Evolutionary conservation across 1,140 invertebrate genomes (phyloP).

Genomic region (Aricia agestis): DNA sequence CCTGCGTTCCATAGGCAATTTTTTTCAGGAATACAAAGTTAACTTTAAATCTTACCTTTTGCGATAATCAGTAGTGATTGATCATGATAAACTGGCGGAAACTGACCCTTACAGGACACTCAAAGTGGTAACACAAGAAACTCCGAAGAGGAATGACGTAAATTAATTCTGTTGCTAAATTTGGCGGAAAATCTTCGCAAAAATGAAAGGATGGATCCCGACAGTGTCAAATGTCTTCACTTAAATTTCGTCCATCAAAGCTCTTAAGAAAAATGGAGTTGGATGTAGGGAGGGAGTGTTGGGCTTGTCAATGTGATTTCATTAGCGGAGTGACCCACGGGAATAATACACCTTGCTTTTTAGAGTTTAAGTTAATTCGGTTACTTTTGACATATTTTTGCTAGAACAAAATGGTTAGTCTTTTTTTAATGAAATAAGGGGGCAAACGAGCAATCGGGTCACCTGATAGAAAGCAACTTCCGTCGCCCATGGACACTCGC

Average conservation of each 20-base stretch:
- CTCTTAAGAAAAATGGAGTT: slow-evolving; percentile 1
- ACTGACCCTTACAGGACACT: neutral
- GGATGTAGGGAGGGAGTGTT: neutral
- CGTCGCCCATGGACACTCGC: no score
- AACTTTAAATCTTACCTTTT: no score
- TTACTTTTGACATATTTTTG: no score
- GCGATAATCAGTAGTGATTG: no score
- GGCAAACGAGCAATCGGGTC: no score
- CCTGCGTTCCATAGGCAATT: no score
- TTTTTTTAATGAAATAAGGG: no score
- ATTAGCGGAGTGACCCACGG: neutral
- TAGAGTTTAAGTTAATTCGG: no score
- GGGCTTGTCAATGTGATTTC: neutral
- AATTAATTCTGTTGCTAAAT: neutral
- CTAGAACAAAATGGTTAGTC: no score
- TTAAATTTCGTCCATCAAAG: slow-evolving; percentile 1
- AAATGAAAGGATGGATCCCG: slow-evolving; percentile 2
- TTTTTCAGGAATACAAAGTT: no score
- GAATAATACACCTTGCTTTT: neutral
- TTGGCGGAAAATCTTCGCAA: neutral
- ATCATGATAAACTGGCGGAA: no score
- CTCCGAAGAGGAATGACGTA: neutral
- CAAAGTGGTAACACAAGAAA: neutral
- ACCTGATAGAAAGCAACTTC: no score
- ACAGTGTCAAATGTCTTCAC: slow-evolving; percentile 2